These are phyloP conservation scores for Melitaea cinxia DNA, from an alignment of 1,140 invertebrate genomes.

Conservation along the genomic window DNA sequence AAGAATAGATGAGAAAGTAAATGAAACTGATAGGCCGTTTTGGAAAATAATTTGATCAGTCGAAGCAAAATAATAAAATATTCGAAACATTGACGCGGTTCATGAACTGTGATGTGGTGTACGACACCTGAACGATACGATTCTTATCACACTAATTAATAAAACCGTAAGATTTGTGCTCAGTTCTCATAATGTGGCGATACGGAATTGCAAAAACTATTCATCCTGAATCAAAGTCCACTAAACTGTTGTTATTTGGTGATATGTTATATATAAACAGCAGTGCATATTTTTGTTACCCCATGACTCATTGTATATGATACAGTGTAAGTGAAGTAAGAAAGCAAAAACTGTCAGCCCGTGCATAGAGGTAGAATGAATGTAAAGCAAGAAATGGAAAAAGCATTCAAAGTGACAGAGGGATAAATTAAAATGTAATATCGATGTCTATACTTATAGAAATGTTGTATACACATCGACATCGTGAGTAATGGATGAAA, in stretches of 20 bases:
- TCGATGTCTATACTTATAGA: slow-evolving; percentile 62
- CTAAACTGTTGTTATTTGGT: slow-evolving; percentile 60
- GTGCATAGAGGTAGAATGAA: slow-evolving; percentile 77
- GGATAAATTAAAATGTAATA: slow-evolving; percentile 56
- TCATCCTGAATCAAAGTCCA: slow-evolving; percentile 27
- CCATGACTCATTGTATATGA: slow-evolving; percentile 68
- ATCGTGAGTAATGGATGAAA: slow-evolving; percentile 42
- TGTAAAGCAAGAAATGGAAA: slow-evolving; percentile 76
- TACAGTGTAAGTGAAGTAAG: slow-evolving; percentile 74
- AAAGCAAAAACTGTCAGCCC: slow-evolving; percentile 78
- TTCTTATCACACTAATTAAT: slow-evolving; percentile 32
- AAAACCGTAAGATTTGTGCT: slow-evolving; percentile 38
- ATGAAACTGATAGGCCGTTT: slow-evolving; percentile 80
- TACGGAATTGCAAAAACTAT: slow-evolving; percentile 28
- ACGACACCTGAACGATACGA: slow-evolving; percentile 46
- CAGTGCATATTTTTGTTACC: slow-evolving; percentile 63
- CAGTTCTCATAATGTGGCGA: slow-evolving; percentile 54
- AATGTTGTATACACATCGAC: slow-evolving; percentile 63
- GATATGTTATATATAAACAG: slow-evolving; percentile 46
- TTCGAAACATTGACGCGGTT: slow-evolving; percentile 62
- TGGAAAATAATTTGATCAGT: slow-evolving; percentile 75
- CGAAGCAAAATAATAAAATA: slow-evolving; percentile 72
- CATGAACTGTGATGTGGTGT: slow-evolving; percentile 62
- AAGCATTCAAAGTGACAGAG: slow-evolving; percentile 78
- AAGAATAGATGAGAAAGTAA: slow-evolving; percentile 64